Conservation (phyloP, 2,113 vertebrate genomes). For the Pitta sordida region DNA sequence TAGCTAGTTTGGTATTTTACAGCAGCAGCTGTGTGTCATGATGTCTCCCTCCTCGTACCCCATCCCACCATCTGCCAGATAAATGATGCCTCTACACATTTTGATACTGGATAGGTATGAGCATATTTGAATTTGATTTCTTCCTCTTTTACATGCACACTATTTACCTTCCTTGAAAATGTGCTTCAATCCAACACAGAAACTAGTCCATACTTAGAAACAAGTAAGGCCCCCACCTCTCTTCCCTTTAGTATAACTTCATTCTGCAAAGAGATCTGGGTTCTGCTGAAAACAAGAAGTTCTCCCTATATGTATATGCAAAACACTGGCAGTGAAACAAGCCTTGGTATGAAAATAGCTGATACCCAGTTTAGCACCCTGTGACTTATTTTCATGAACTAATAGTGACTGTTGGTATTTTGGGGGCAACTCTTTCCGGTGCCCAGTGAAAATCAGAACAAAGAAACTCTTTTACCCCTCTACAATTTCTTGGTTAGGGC, state of each 20-base stretch:
- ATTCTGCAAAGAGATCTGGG: not conserved
- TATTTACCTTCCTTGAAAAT: not conserved
- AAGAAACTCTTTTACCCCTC: not conserved
- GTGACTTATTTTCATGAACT: not conserved
- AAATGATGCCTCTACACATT: not conserved
- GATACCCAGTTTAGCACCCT: not conserved
- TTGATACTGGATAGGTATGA: not conserved
- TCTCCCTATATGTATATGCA: not conserved
- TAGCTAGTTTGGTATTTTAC: not conserved
- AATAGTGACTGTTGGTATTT: not conserved
- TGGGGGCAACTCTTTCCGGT: not conserved
- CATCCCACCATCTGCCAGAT: not conserved
- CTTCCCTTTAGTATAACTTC: not conserved
- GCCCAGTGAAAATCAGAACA: not conserved
- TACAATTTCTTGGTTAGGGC: not conserved
- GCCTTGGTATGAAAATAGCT: not conserved
- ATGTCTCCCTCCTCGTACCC: fast-evolving
- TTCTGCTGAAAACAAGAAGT: not conserved
- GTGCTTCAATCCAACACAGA: not conserved
- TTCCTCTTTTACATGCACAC: not conserved
- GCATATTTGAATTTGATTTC: not conserved
- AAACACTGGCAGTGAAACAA: not conserved
- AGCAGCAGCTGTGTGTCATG: not conserved
- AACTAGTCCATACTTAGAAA: not conserved
- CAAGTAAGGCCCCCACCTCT: not conserved